These are phyloP conservation scores for Clamator glandarius DNA, from an alignment of 2,797 vertebrate genomes.

Conservation along the genomic window DNA sequence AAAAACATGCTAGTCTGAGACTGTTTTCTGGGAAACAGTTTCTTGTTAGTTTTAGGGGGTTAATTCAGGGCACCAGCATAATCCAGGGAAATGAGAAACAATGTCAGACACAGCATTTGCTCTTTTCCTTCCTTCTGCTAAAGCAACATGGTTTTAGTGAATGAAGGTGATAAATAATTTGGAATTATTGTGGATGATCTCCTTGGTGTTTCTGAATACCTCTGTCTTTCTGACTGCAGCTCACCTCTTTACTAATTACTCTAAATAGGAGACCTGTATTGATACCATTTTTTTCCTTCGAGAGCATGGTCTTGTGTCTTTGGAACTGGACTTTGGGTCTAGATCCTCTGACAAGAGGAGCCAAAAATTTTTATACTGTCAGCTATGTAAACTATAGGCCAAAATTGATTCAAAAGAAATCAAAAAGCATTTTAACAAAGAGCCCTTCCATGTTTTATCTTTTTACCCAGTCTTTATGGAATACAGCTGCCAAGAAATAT, in stretches of 20 bases:
- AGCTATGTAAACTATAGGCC: not conserved
- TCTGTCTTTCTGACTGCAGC: not conserved
- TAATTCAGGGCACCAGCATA: slow-evolving; percentile 9
- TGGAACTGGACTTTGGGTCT: not conserved
- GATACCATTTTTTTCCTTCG: not conserved
- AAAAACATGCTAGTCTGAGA: slow-evolving; percentile 11
- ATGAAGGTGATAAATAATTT: not conserved
- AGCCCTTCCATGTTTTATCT: not conserved
- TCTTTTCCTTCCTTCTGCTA: not conserved
- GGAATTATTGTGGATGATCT: not conserved
- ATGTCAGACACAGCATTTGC: not conserved
- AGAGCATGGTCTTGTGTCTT: not conserved
- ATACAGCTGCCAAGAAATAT: not conserved
- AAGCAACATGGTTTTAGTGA: not conserved
- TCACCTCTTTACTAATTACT: not conserved
- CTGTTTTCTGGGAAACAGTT: slow-evolving; percentile 34
- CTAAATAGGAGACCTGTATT: not conserved
- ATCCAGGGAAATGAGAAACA: not conserved
- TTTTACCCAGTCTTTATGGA: not conserved
- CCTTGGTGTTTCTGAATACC: not conserved
- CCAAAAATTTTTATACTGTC: not conserved
- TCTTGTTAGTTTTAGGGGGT: slow-evolving; percentile 39
- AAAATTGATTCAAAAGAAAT: not conserved
- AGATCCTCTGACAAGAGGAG: not conserved
- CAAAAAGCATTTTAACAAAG: not conserved